Base-by-base conservation (phyloP, 2,888 invertebrate species). In the Patella depressa region DNA sequence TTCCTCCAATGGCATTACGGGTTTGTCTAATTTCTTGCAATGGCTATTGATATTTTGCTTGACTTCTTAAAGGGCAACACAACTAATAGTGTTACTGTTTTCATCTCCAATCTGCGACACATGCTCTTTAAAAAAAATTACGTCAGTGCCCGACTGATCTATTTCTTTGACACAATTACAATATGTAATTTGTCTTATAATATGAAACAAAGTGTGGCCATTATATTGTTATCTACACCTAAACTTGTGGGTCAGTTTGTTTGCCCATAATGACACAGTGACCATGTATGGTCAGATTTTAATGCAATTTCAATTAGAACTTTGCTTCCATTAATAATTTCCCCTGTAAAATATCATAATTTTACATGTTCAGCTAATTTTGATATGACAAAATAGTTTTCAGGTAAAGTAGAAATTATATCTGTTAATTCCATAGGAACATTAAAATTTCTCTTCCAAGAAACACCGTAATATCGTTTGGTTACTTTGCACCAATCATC, bases 321-420 rank as follows among this genome's bases (percentile, higher is more conserved):
- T 53, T 53, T 29, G 2, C 14, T 77, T 53, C 77, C 73, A 73
- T 77, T 77, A 5, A 77, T 24, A 2, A 72, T 19, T 15, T 72
- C 69, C 69, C 76, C 73, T 24, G 45, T 53, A 72, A 72, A 76
- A 45, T 76, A 69, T n/a, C 73, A 73, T 53, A 73, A 15, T 71
- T 57, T 59, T 7, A 73, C 12, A 11, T 11, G 19, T 12, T 53
- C 69, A 12, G 29, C 4, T 24, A 11, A 24, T 15, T 72, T 76
- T 59, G 72, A 53, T 29, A 75, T 71, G 12, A 75, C 75, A 75
- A 75, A 75, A 75, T 53, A 71, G 54, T 75, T 71, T 71, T 19
- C 17, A 24, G 75, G 75, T n/a, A 75, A 11, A 53, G 55, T 24
- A 19, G 75, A n/a, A 12, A 24, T 59, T 59, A 72, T 72, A 34